Base-by-base conservation (phyloP, 2,113 vertebrate genomes). In the Apodemus sylvaticus region DNA sequence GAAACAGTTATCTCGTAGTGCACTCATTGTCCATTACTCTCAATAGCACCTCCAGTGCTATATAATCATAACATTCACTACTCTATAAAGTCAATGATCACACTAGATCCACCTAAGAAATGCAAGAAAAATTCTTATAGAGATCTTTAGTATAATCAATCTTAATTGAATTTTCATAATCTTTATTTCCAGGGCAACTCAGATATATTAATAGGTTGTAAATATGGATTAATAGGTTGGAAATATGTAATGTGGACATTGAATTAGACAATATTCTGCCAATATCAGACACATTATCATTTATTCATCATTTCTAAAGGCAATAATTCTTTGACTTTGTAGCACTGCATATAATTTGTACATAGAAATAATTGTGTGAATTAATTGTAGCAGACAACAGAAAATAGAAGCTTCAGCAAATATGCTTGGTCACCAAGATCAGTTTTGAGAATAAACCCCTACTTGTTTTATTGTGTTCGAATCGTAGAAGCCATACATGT, bases 1-100 rank as follows among this genome's bases (percentile, higher is more conserved):
- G 1, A 36, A 5, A 13, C 22, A 11, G 0, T 31, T 48, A 68
- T 5, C 20, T 71, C 1, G 0, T n/a, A 81, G 7, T 20, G 16
- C 31, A 53, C 13, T 42, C 26, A 22, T 48, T 42, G 31, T 86
- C 7, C 16, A 34, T 66, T 29, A 34, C 7, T 64, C 39, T 31
- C 60, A 66, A 20, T 34, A 66, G 16, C 42, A 20, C 4, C 13
- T 48, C 1, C 2, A 7, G 24, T 6, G 31, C 53, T 7, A 53
- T n/a, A 7, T 31, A 87, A 53, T 24, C 7, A 26, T 53, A 87
- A 24, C 45, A 53, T 8, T 82, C 5, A 0, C 14, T 92, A 14
- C 36, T 58, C 66, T 60, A 58, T 55, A 66, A 82, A 76, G 7
- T 34, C 39, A 64, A 10, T 29, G 11, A 58, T 22, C 19, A 58